Percentiles rank a stretch among this genome's conserved stretches.
phyloP scores from a whole-genome alignment of 1,140 invertebrate species.

The Drosophila neocordata region DNA sequence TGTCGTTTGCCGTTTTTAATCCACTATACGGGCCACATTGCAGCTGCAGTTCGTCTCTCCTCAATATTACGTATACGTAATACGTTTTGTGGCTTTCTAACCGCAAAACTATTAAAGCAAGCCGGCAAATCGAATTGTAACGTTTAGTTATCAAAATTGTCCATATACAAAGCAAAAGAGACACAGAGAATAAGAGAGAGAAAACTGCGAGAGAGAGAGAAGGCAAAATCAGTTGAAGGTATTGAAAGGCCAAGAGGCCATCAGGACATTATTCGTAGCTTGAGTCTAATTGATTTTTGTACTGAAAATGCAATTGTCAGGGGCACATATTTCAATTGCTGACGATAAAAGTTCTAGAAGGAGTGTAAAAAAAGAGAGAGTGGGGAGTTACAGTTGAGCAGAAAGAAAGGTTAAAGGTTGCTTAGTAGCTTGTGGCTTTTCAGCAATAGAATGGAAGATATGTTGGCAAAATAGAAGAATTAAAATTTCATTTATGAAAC shows the following conservation, averaged over 20 bases:
- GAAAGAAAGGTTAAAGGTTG: conserved; percentile 1
- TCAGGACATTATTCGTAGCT: conserved; percentile 40
- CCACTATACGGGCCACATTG: conserved; percentile 26
- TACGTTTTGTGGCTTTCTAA: conserved; percentile 73
- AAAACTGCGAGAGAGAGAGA: neutral
- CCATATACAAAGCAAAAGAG: conserved; percentile 27
- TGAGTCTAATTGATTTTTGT: conserved; percentile 58
- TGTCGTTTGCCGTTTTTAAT: conserved; percentile 10
- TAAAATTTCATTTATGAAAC: neutral
- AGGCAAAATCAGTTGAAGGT: neutral
- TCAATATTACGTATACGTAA: conserved; percentile 75
- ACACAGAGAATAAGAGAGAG: neutral
- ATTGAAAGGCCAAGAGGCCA: conserved; percentile 10
- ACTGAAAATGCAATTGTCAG: conserved; percentile 82
- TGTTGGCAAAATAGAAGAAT: neutral
- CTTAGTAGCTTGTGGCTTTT: neutral
- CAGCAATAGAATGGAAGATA: neutral
- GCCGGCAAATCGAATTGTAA: conserved; percentile 72
- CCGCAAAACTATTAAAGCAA: conserved; percentile 78
- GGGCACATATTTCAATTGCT: conserved; percentile 48
- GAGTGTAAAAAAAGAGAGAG: neutral
- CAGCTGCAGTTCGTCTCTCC: conserved; percentile 45
- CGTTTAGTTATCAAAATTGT: conserved; percentile 59
- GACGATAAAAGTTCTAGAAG: neutral
- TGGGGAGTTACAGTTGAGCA: neutral